A percentile compares a stretch with the other conserved stretches of the same genome.
Conservation (phyloP, 2,113 vertebrate genomes). For the Narcine bancroftii region DNA sequence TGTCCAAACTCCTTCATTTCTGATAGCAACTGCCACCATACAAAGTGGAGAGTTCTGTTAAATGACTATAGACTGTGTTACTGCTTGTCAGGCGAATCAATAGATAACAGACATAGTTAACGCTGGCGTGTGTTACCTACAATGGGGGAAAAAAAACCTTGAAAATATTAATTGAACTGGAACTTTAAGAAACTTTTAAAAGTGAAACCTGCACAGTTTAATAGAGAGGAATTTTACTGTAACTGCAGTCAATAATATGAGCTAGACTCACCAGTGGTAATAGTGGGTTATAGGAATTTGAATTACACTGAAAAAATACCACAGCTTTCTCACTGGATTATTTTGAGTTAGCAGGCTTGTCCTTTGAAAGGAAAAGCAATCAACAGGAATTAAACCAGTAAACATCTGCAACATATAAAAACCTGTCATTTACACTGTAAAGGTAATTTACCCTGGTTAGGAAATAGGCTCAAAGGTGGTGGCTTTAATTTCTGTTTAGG, state of each 20-base stretch:
- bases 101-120: not conserved
- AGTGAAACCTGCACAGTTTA: not conserved
- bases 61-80: not conserved
- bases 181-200: not conserved
- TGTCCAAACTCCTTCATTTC: not conserved
- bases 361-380: not conserved
- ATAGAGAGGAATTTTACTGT: not conserved
- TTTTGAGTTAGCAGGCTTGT: not conserved
- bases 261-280: not conserved
- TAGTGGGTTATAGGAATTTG: not conserved
- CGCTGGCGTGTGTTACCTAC: not conserved
- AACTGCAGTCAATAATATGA: not conserved
- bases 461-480: not conserved
- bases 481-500: not conserved
- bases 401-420: not conserved
- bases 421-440: not conserved
- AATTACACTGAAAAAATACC: not conserved
- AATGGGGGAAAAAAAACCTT: not conserved
- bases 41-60: not conserved
- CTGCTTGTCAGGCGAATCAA: not conserved
- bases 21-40: not conserved
- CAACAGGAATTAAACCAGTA: not conserved
- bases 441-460: not conserved
- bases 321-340: not conserved
- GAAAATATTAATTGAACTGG: conserved; percentile 13